Evolutionary conservation across 2,113 vertebrate genomes (phyloP).

Genomic region (Daubentonia madagascariensis): DNA sequence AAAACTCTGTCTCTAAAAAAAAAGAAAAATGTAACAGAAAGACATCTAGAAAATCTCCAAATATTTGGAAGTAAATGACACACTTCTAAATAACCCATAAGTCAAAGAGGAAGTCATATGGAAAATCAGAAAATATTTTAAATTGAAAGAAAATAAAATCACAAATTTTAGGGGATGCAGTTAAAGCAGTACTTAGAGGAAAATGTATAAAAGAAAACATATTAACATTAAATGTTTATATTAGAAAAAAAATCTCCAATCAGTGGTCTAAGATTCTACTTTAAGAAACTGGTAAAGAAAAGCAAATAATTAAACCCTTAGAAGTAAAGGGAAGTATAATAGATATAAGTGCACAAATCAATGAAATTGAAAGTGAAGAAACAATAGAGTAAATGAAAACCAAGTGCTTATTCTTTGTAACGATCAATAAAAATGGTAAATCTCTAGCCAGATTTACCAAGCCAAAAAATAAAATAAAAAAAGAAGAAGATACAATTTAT

Average conservation of each 20-base stretch:
- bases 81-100: not conserved
- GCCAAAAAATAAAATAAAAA: not conserved
- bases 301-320: not conserved
- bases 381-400: not conserved
- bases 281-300: constrained; percentile 4
- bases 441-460: not conserved
- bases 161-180: not conserved
- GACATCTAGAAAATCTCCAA: not conserved
- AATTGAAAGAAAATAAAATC: not conserved
- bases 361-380: not conserved
- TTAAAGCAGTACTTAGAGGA: not conserved
- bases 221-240: not conserved
- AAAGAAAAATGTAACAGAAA: not conserved
- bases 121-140: not conserved
- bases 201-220: not conserved
- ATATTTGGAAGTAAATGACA: not conserved
- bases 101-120: not conserved
- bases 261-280: not conserved
- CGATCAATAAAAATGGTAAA: not conserved
- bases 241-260: not conserved
- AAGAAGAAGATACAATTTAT: not conserved
- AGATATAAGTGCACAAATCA: not conserved
- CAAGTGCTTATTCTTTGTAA: not conserved
- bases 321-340: not conserved
- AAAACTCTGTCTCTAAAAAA: not conserved